Conservation (phyloP, 2,888 invertebrate species). For the Nebria brevicollis region DNA sequence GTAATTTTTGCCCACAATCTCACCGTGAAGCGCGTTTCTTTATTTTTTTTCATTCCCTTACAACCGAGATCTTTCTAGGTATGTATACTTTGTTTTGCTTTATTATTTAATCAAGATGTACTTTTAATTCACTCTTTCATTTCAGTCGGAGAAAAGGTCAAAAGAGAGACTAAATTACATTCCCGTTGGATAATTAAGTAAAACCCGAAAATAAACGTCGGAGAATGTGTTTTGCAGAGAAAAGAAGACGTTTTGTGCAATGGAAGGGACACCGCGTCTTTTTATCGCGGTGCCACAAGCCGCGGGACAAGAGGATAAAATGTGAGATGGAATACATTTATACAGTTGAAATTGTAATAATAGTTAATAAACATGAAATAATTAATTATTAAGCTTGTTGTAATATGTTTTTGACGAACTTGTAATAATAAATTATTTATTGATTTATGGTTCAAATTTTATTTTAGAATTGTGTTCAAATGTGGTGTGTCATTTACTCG, state of each 20-base stretch:
- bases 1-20: neutral
- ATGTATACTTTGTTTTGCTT: constrained; percentile 22
- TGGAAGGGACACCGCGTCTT: neutral
- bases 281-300: neutral
- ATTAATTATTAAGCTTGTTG: neutral
- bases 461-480: too few relatives aligned
- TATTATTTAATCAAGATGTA: constrained; percentile 37
- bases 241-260: constrained; percentile 8
- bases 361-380: neutral
- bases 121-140: constrained; percentile 43
- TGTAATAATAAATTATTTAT: neutral
- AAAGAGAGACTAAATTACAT: constrained; percentile 38
- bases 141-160: constrained; percentile 34
- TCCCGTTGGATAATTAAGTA: constrained; percentile 39
- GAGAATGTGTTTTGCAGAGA: neutral
- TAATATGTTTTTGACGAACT: neutral
- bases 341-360: neutral
- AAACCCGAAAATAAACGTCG: constrained; percentile 23
- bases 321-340: neutral
- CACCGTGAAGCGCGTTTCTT: neutral
- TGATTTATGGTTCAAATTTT: too few relatives aligned
- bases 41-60: constrained; percentile 6
- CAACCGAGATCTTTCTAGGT: neutral
- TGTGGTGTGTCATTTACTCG: too few relatives aligned
- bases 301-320: neutral